Evolutionary conservation across 92 coral and sea anemone genomes (phyloP), one percentile per base, ranked within the genome.

Genomic region (Scolanthus callimorphus): DNA sequence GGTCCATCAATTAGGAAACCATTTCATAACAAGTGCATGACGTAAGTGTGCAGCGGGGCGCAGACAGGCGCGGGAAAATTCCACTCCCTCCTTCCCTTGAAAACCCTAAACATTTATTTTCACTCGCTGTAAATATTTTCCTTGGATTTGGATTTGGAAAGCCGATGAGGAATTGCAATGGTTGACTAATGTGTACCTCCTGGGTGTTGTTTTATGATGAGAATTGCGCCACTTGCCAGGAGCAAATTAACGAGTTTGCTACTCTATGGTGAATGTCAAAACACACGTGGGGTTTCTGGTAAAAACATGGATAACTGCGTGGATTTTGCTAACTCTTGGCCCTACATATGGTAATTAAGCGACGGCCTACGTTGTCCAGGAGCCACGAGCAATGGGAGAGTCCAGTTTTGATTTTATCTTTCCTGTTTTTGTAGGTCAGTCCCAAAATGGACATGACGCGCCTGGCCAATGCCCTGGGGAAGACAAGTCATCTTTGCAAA

Each of bases 51-150:
- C 13, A 45, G 55, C 51, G 12, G 49, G 45, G 49, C 50, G 60
- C 39, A 30, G 34, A 29, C 78, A 24, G 55, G 70, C 82, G 81
- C 82, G 86, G 86, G 87, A 81, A 81, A 59, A 25, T 6, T 20
- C 52, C 52, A 4, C 4, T 11, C 12, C 12, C 22, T 4, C 52
- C 19, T 19, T 46, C 23, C 4, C 52, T 9, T 4, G 11, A 46
- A 11, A 11, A 20, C 11, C 8, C 41, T 6, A 34, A 34, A 34
- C 41, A 34, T 34, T 34, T 34, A 34, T 34, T 6, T 34, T 6
- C 41, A 34, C 41, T n/a, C n/a, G n/a, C n/a, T n/a, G n/a, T n/a
- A n/a, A 46, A 46, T 46, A 46, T 46, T 46, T 9, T 6, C 15
- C 19, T 4, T 4, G 52, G 12, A 46, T 46, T 46, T 9, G 17